Percentiles rank a stretch among this genome's conserved stretches.
These are phyloP conservation scores for Taxidea taxus DNA, from an alignment of 2,113 vertebrate genomes.

Conservation along the genomic window DNA sequence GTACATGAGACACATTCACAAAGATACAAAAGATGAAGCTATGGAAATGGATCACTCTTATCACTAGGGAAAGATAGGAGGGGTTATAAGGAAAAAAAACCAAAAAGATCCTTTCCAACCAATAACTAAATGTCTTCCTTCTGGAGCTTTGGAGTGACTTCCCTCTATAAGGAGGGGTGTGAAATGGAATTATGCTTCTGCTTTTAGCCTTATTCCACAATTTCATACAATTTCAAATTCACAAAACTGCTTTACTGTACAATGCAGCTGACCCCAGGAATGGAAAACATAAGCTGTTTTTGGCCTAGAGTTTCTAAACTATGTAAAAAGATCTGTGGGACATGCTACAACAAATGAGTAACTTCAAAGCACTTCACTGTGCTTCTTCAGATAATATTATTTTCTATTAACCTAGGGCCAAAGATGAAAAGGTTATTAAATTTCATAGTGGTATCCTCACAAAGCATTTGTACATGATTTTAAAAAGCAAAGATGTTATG, in stretches of 20 bases:
- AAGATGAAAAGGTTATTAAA: background rate
- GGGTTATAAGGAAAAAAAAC: background rate
- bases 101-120: background rate
- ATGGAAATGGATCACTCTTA: background rate
- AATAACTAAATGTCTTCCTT: background rate
- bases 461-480: background rate
- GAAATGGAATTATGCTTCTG: background rate
- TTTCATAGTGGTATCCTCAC: background rate
- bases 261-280: background rate
- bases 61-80: background rate
- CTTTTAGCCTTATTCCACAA: background rate
- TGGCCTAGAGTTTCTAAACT: background rate
- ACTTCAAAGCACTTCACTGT: slow-evolving; percentile 20
- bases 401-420: background rate
- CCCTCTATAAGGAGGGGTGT: background rate
- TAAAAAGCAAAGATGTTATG: slow-evolving; percentile 28
- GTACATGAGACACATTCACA: background rate
- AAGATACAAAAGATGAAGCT: background rate
- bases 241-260: slow-evolving; percentile 32
- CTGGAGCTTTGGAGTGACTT: background rate
- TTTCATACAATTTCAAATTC: slow-evolving; percentile 44
- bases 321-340: background rate
- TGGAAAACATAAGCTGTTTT: background rate
- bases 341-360: background rate
- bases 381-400: slow-evolving; percentile 8